Evolutionary conservation across 2,113 vertebrate genomes (phyloP).

Genomic region (Cynoglossus semilaevis): DNA sequence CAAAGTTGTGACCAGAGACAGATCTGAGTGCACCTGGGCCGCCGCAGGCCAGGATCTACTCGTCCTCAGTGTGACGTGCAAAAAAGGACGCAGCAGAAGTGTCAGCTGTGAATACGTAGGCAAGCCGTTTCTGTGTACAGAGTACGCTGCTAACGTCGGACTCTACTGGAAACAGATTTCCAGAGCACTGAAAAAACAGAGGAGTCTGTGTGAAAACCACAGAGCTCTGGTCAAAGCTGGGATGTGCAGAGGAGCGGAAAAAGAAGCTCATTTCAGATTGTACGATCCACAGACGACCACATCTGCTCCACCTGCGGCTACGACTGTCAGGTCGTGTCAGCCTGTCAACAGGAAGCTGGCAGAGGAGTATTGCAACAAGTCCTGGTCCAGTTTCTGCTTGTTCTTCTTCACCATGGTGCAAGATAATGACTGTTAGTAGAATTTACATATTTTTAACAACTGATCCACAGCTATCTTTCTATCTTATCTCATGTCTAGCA

Average conservation of each 20-base stretch:
- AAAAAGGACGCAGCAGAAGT: constrained; percentile 16
- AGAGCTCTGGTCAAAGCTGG: constrained; percentile 73
- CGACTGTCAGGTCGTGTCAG: constrained; percentile 51
- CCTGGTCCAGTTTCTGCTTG: constrained; percentile 80
- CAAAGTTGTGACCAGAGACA: constrained; percentile 76
- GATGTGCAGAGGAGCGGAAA: constrained; percentile 79
- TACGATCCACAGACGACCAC: not conserved
- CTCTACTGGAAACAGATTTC: constrained; percentile 86
- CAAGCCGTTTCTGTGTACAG: constrained; percentile 75
- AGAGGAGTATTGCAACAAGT: constrained; percentile 79
- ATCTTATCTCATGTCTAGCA: not conserved
- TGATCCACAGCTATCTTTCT: not conserved
- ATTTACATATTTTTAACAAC: not conserved
- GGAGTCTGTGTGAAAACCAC: constrained; percentile 76
- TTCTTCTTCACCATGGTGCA: constrained; percentile 87
- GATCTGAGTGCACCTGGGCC: constrained; percentile 80
- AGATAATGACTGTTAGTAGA: constrained; percentile 77
- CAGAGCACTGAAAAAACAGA: constrained; percentile 79
- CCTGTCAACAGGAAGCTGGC: constrained; percentile 73
- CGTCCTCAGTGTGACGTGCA: constrained; percentile 75
- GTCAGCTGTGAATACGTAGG: constrained; percentile 83
- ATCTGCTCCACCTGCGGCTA: not conserved
- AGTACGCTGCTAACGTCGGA: constrained; percentile 62
- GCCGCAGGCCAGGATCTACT: constrained; percentile 41
- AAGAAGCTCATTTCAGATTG: constrained; percentile 79